Percentiles rank a stretch among this genome's conserved stretches.
Conservation (phyloP, 1,140 invertebrate species). For the Camponotus vicinus region DNA sequence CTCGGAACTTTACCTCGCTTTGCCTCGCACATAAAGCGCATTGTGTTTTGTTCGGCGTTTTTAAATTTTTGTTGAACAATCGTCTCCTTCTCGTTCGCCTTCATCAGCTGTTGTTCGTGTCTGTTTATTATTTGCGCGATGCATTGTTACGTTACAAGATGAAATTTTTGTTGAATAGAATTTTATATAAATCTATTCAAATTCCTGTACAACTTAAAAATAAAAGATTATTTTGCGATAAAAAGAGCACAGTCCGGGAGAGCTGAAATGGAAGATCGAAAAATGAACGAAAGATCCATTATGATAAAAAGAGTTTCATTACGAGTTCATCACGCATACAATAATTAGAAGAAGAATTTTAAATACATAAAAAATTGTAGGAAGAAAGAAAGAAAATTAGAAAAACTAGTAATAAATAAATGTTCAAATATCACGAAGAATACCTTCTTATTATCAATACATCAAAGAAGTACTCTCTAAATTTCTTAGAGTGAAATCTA, state of each 20-base stretch:
- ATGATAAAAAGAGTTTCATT: constrained; percentile 5
- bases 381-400: background rate
- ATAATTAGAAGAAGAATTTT: background rate
- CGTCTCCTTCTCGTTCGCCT: background rate
- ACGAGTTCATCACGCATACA: background rate
- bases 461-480: background rate
- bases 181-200: background rate
- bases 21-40: constrained; percentile 27
- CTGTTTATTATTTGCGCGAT: constrained; percentile 13
- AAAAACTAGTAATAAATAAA: background rate
- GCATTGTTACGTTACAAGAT: background rate
- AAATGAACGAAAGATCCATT: background rate
- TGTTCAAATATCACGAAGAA: background rate
- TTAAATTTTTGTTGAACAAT: constrained; percentile 54
- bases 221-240: background rate
- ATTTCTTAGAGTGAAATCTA: too few species aligned
- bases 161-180: background rate
- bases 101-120: background rate
- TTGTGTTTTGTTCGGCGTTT: constrained; percentile 17
- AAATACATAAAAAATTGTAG: constrained; percentile 14
- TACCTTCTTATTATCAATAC: background rate
- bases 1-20: constrained; percentile 36
- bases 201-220: constrained; percentile 3
- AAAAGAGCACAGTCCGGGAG: background rate
- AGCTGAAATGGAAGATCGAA: constrained; percentile 11